Evolutionary conservation across 1,140 invertebrate species (phyloP), one percentile per base, ranked within the genome.

Genomic region (Rhyacophila brunnea): DNA sequence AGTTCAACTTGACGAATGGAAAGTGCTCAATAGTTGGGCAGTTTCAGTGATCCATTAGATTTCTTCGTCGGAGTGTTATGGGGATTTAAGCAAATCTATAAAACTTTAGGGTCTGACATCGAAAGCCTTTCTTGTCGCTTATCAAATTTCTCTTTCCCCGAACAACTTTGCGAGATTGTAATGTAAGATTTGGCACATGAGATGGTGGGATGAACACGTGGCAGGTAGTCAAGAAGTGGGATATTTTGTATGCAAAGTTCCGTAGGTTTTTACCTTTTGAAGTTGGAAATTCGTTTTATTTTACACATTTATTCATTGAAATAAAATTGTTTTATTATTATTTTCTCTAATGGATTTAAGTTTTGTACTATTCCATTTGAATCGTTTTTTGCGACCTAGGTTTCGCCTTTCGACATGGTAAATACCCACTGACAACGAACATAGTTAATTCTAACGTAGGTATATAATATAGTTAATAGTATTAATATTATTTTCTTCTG

Each of bases 1-100:
- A 23, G 36, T 42, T 44, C 44, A 17, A 43, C 46, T 58, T 58
- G 56, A 58, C 56, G 20, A 40, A 58, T 58, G 43, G 48, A 15
- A 32, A 58, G 20, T 48, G 35, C 20, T 45, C 46, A 44, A 35
- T 34, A 58, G 34, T 50, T 50, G 48, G 56, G 42, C 56, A 51
- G 56, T 58, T 58, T 15, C 13, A 7, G 47, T 58, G 56, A 58
- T 58, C 56, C 56, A 58, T 58, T 58, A 58, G 46, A 49, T 58
- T 51, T 50, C 56, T 51, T 50, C 28, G 14, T 17, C 23, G 38
- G 32, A 38, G 56, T 42, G 46, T 44, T 58, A 51, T 50, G 35
- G 36, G 48, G 56, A 58, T 58, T 58, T 58, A 58, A 42, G 48
- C 56, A 58, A 58, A 58, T 58, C 56, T 58, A 58, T 58, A 58